Percentiles rank a stretch among this genome's conserved stretches.
phyloP scores from a whole-genome alignment of 2,888 invertebrate species.

The Herminia tarsipennalis region DNA sequence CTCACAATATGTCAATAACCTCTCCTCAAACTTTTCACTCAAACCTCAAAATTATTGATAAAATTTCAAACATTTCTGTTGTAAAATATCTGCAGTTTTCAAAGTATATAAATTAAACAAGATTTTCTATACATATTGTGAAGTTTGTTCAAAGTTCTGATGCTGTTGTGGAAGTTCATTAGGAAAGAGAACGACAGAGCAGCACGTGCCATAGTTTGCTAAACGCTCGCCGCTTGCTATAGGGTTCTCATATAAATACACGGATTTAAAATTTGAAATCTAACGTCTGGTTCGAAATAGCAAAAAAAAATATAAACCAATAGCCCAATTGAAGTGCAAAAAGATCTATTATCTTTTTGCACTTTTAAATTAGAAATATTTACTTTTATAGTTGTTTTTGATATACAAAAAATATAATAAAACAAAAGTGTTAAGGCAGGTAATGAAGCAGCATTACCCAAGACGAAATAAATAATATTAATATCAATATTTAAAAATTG shows the following conservation, averaged over 20 bases:
- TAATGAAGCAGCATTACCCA: too few relatives aligned
- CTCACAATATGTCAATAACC: constrained; percentile 4
- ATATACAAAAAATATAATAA: too few relatives aligned
- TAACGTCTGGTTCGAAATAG: not conserved
- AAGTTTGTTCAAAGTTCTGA: constrained; percentile 7
- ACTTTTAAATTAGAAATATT: too few relatives aligned
- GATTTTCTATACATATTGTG: constrained; percentile 10
- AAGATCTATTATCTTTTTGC: too few relatives aligned
- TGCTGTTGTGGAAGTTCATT: constrained; percentile 15
- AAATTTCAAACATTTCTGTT: not conserved
- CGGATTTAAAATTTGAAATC: constrained; percentile 10
- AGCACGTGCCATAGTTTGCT: constrained; percentile 26
- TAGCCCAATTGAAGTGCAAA: too few relatives aligned
- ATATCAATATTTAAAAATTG: too few relatives aligned
- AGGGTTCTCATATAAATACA: constrained; percentile 19
- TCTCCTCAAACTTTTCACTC: not conserved
- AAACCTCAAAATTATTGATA: not conserved
- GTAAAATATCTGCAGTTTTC: not conserved
- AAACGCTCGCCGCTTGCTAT: constrained; percentile 6
- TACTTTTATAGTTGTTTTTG: too few relatives aligned
- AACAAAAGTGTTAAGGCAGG: too few relatives aligned
- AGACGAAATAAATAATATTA: too few relatives aligned
- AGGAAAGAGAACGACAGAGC: constrained; percentile 6
- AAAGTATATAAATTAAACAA: constrained; percentile 16
- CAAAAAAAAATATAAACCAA: too few relatives aligned